Evolutionary conservation across 2,113 vertebrate genomes (phyloP).

Genomic region (Anas platyrhynchos): DNA sequence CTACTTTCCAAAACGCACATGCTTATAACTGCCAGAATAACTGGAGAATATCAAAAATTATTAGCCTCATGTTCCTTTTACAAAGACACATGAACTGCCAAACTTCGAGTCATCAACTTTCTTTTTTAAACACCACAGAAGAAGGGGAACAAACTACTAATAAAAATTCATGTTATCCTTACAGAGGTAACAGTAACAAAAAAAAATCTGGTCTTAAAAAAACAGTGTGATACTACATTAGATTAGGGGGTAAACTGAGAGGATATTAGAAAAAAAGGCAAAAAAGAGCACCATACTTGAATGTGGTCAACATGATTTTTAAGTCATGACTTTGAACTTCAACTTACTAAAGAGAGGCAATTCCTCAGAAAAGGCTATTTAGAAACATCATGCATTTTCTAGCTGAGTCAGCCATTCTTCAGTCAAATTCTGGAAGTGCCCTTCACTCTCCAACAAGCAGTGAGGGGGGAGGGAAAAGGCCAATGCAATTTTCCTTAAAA

Average conservation of each 20-base stretch:
- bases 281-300: not conserved
- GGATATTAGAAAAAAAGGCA: not conserved
- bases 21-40: too few species aligned
- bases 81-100: not conserved
- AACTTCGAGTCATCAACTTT: not conserved
- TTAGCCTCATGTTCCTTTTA: not conserved
- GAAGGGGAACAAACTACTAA: not conserved
- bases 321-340: not conserved
- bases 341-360: not conserved
- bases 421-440: not conserved
- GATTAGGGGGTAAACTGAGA: rapidly evolving
- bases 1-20: not conserved
- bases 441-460: not conserved
- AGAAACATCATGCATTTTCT: not conserved
- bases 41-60: not conserved
- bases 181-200: not conserved
- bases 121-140: not conserved
- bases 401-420: not conserved
- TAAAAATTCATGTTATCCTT: not conserved
- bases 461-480: rapidly evolving
- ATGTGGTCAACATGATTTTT: not conserved
- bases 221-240: not conserved
- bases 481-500: not conserved
- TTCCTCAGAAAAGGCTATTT: not conserved
- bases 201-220: not conserved